These are phyloP conservation scores for Xanthostigma xanthostigma DNA, from an alignment of 2,888 invertebrate species.

Conservation along the genomic window DNA sequence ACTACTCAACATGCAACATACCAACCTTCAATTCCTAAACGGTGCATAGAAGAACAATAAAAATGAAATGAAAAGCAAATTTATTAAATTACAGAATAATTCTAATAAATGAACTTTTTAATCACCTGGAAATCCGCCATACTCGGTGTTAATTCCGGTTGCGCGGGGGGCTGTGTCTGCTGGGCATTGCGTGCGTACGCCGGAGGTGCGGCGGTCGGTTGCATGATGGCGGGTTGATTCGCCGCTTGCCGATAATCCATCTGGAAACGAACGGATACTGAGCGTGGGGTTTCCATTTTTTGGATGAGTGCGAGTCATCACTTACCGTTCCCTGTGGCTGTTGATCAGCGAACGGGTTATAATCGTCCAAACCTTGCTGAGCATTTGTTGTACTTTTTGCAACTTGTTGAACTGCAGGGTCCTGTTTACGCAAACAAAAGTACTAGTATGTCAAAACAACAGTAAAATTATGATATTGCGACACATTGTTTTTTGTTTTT, in stretches of 20 bases:
- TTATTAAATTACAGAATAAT: background rate
- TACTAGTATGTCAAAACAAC: no score
- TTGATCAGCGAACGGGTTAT: slow-evolving; percentile 85
- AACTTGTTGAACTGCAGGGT: slow-evolving; percentile 87
- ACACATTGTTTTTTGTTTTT: no score
- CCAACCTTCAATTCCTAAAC: no score
- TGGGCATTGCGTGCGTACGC: slow-evolving; percentile 49
- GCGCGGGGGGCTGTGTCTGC: slow-evolving; percentile 34
- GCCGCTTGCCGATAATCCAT: slow-evolving; percentile 23
- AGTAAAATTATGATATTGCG: no score
- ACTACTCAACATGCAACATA: no score
- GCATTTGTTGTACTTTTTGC: slow-evolving; percentile 58
- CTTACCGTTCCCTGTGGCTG: slow-evolving; percentile 30
- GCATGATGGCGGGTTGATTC: slow-evolving; percentile 67
- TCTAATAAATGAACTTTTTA: slow-evolving; percentile 5
- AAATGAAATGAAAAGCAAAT: no score
- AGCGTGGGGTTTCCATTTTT: background rate
- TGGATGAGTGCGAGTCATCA: background rate
- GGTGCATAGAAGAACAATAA: no score
- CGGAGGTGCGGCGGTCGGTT: slow-evolving; percentile 55
- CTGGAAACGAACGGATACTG: slow-evolving; percentile 8
- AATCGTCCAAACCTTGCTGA: slow-evolving; percentile 74
- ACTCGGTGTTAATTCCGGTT: slow-evolving; percentile 36
- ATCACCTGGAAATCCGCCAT: slow-evolving; percentile 63
- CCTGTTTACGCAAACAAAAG: slow-evolving; percentile 40